Percentiles rank a stretch among this genome's conserved stretches.
These are phyloP conservation scores for Lepetodrilus schrolli DNA, from an alignment of 2,888 invertebrate genomes.

Conservation along the genomic window DNA sequence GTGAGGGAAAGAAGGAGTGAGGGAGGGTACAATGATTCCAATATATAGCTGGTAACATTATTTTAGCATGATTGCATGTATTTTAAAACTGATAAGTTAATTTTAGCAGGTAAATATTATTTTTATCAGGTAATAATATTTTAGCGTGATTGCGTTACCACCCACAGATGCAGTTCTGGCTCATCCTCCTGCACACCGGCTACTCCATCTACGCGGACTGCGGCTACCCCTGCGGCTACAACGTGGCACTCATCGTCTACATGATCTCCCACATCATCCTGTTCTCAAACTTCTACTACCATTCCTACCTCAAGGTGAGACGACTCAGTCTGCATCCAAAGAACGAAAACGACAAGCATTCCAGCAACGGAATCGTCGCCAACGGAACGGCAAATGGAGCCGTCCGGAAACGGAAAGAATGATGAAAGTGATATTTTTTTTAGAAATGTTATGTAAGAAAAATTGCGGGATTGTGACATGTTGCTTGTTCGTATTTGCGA, in stretches of 20 bases:
- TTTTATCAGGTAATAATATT: too few species aligned
- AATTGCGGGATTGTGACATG: too few species aligned
- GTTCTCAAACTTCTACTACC: constrained; percentile 73
- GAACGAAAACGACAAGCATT: neutral
- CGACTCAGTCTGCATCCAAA: neutral
- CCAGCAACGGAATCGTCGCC: neutral
- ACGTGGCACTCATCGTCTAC: constrained; percentile 62
- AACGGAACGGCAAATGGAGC: neutral
- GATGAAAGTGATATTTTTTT: too few species aligned
- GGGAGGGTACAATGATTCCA: too few species aligned
- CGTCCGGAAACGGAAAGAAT: neutral
- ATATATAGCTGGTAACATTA: too few species aligned
- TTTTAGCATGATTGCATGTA: too few species aligned
- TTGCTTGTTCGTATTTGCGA: too few species aligned
- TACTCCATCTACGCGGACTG: constrained; percentile 60
- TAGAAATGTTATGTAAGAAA: too few species aligned
- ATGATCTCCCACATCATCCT: constrained; percentile 67
- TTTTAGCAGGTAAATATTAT: too few species aligned
- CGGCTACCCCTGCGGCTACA: constrained; percentile 64
- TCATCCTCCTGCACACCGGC: constrained; percentile 75
- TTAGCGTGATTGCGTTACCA: too few species aligned
- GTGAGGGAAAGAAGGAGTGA: too few species aligned
- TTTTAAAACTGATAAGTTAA: too few species aligned
- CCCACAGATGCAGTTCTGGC: constrained; percentile 72
- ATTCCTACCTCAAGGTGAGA: constrained; percentile 63